Base-by-base conservation (phyloP, 2,797 vertebrate species). In the Mastacembelus armatus region DNA sequence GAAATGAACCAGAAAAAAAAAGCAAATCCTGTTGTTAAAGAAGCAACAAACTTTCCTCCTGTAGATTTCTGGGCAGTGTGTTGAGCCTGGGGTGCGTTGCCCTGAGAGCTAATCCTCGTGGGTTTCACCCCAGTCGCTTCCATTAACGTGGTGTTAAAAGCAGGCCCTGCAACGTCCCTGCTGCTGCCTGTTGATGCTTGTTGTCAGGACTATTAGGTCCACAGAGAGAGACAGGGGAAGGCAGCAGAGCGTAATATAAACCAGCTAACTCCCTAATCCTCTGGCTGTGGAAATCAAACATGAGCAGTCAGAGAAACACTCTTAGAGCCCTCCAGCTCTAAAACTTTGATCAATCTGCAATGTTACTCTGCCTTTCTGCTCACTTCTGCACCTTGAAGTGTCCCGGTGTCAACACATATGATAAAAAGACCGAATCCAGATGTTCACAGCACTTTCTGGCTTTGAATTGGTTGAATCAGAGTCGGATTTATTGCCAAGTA, bases 111-210 rank as follows among this genome's bases (percentile, higher is more conserved):
- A 10, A 0, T 50, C 39, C 60, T 52, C 19, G 1, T 0, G 19
- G 39, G 64, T 19, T 66, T 39, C 48, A 45, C 35, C 30, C 71
- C 48, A 21, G 42, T 57, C 43, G 22, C 22, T 24, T 74, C 66
- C 80, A 83, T 83, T 71, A 83, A 40, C 38, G 39, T 14, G 33
- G 49, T 63, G 71, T 77, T 72, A 75, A 78, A 82, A 75, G 79
- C 73, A 56, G 57, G 60, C 62, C 10, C 43, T 57, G 71, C 15
- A 52, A 56, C 35, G 10, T 19, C 58, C 66, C 40, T 0, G 40
- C 59, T 30, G 6, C 43, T 5, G 49, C 55, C 69, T 57, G 45
- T 40, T 81, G 69, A 70, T 70, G 73, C 58, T 55, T 72, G 60
- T 71, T 74, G 65, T 75, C 67, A 57, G 78, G 57, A 55, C 73